A percentile compares a stretch with the other conserved stretches of the same genome.
Evolutionary conservation across 2,797 vertebrate species (phyloP).

Genomic region (Orestias chungarensis): DNA sequence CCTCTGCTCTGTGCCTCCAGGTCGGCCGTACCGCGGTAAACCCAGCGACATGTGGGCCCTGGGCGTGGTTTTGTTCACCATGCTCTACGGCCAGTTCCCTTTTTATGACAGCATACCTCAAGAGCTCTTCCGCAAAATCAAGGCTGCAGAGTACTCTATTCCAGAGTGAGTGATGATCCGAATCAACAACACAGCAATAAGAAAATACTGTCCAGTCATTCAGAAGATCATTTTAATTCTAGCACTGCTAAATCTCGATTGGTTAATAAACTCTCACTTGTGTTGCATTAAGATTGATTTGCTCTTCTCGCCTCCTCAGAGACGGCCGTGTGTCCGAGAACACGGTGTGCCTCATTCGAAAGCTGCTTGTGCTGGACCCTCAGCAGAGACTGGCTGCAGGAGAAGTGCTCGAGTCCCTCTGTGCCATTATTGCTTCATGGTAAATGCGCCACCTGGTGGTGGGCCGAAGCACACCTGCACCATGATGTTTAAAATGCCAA

Average conservation of each 20-base stretch:
- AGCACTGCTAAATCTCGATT: not conserved
- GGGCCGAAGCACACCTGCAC: not conserved
- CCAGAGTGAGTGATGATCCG: conserved; percentile 89
- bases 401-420: conserved; percentile 94
- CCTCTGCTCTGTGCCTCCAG: conserved; percentile 67
- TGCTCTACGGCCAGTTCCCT: conserved; percentile 99
- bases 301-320: conserved; percentile 67
- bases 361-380: conserved; percentile 95
- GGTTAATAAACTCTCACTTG: too few relatives aligned
- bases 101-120: conserved; percentile 99
- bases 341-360: conserved; percentile 97
- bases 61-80: conserved; percentile 97
- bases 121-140: conserved; percentile 99
- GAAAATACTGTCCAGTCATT: conserved; percentile 2
- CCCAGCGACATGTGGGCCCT: conserved; percentile 99
- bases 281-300: too few relatives aligned
- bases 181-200: not conserved
- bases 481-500: not conserved
- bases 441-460: conserved; percentile 74
- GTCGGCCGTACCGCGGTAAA: conserved; percentile 95
- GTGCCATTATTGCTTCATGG: conserved; percentile 96
- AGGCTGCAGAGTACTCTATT: conserved; percentile 98
- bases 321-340: conserved; percentile 97
- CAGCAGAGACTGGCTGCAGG: conserved; percentile 94
- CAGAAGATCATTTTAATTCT: not conserved